A percentile compares a stretch with the other conserved stretches of the same genome.
Evolutionary conservation across 2,113 vertebrate genomes (phyloP).

Genomic region (Oryzias curvinotus): DNA sequence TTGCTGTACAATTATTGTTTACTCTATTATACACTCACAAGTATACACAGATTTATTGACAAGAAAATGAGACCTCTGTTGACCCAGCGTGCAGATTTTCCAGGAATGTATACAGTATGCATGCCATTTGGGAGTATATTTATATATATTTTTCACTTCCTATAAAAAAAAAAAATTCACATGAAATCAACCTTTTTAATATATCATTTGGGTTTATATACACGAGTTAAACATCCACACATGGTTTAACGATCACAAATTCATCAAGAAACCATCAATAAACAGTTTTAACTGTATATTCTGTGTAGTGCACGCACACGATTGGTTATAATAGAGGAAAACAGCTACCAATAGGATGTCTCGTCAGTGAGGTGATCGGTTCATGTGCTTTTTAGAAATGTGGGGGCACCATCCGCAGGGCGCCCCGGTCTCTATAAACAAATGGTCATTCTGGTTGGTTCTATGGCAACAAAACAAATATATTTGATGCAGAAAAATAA

Average conservation of each 20-base stretch:
- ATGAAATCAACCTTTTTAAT: constrained; percentile 54
- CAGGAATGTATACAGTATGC: constrained; percentile 74
- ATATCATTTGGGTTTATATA: constrained; percentile 71
- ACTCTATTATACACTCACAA: constrained; percentile 68
- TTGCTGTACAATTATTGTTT: constrained; percentile 63
- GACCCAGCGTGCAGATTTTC: constrained; percentile 71
- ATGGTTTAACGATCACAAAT: constrained; percentile 67
- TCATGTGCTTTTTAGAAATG: constrained; percentile 55
- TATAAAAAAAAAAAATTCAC: constrained; percentile 47
- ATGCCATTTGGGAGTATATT: constrained; percentile 61
- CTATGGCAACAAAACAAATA: constrained; percentile 38
- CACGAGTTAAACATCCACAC: constrained; percentile 67
- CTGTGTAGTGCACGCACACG: constrained; percentile 42
- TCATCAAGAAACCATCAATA: constrained; percentile 65
- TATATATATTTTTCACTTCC: background rate
- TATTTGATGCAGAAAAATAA: constrained; percentile 64
- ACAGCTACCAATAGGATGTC: constrained; percentile 53
- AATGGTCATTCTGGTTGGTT: constrained; percentile 41
- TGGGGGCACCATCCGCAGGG: background rate
- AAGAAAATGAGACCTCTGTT: constrained; percentile 57
- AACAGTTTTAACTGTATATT: constrained; percentile 39
- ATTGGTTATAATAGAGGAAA: constrained; percentile 60
- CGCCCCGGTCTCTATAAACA: constrained; percentile 18
- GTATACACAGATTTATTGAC: constrained; percentile 67
- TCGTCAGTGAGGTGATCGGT: constrained; percentile 21